Base-by-base conservation (phyloP, 2,113 vertebrate genomes). In the Albula goreensis region DNA sequence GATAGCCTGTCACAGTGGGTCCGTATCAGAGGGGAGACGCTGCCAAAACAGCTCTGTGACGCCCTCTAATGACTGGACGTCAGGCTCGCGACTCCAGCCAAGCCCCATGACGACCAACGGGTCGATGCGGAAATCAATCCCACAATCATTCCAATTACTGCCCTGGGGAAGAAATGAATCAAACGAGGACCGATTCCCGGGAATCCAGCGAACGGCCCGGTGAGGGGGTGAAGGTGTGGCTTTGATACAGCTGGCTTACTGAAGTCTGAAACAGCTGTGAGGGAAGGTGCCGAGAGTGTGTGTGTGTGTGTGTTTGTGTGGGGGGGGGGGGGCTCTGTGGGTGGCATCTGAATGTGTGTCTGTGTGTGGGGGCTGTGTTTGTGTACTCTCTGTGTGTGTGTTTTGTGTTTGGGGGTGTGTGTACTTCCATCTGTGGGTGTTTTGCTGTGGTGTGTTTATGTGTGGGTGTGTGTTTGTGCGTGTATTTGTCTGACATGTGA, bases 191-290 rank as follows among this genome's bases (percentile, higher is more conserved):
- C 13, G 74, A 78, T 31, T 41, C 74, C 41, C 8, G 41, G 41
- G 12, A 78, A 78, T 48, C 74, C n/a, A 11, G 17, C 60, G 0
- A 7, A 22, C 19, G 2, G 17, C 17, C 51, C 1, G 52, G 9
- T 4, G 82, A 25, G 2, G 82, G 19, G 22, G 12, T 31, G 66
- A 15, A 49, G 53, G 83, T 77, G 66, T 41, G 66, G 49, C 9
- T 31, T 74, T 74, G 5, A 74, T 74, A 25, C 70, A 31, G 63
- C 63, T n/a, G 22, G 63, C 22, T 22, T 11, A 12, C 53, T 56
- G 53, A 31, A 31, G 70, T 74, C 22, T 31, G 70, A 70, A 22
- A 78, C 0, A 51, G 50, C n/a, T 53, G 85, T 85, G 88, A 86
- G 41, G 31, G 78, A 10, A 1, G 1, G 50, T 53, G 25, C 25